Base-by-base conservation (phyloP, 30 jellyfish, hydroid and myxozoan genomes). In the Aurelia aurita region DNA sequence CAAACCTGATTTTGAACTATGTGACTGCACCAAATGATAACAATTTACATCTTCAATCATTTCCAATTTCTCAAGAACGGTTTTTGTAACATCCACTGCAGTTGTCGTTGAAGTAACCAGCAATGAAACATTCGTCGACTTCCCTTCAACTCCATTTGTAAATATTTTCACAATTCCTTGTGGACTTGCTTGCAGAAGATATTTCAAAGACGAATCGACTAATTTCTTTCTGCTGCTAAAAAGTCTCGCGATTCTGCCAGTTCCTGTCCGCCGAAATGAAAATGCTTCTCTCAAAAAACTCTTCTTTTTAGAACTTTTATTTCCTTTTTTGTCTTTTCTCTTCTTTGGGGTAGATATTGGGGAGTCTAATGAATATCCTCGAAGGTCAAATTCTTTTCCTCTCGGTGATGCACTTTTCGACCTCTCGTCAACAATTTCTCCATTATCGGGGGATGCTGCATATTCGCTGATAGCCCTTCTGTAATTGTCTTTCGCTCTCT, bases 221-320 rank as follows among this genome's bases (percentile, higher is more conserved):
- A 81, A 47, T 45, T 70, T 79, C 79, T 88, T 88, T 25, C 96
- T 58, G 80, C 89, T 88, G 69, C 89, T 39, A 59, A 88, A 88
- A 9, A 88, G 31, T 31, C 75, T 78, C 18, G 90, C 78, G 29
- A 87, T 45, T 39, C 79, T 64, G 1, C 84, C 76, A 1, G 85
- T 45, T 19, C 89, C 83, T 55, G 77, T 87, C n/a, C 96, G 75
- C 18, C 91, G 81, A 61, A 88, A 88, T n/a, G 96, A 88, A 54
- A 88, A 79, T 18, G 96, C 96, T 57, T 64, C 94, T 34, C 69
- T 67, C 58, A 87, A 25, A 71, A 87, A 87, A 58, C 96, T 87
- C 55, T 21, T 77, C 79, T 77, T 77, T 61, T 77, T 77, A 27
- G n/a, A 11, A 26, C 58, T 45, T 34, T 67, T 67, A 13, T 26